Conservation (phyloP, 2,888 invertebrate species). For the Metellina segmentata region DNA sequence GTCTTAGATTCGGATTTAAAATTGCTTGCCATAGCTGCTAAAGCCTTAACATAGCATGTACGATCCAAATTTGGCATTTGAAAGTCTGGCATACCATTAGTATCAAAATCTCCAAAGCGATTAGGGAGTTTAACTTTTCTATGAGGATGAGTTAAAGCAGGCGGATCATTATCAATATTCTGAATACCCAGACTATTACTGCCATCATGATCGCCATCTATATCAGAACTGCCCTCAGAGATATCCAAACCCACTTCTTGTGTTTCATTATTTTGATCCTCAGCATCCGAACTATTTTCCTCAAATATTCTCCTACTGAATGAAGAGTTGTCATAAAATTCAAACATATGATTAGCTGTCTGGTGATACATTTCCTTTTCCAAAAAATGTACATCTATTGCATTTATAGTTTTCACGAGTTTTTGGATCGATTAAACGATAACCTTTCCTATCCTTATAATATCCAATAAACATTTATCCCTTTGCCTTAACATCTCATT, state of each 20-base stretch:
- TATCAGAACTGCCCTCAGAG: too few species aligned
- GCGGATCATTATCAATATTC: not conserved
- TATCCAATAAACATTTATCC: conserved; percentile 37
- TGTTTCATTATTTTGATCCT: too few species aligned
- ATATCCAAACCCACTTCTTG: too few species aligned
- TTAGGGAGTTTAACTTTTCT: not conserved
- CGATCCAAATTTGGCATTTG: conserved; percentile 35
- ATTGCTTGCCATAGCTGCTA: not conserved
- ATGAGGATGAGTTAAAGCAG: not conserved
- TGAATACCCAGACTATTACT: not conserved
- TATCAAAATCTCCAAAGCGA: not conserved
- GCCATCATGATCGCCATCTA: not conserved
- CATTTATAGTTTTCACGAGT: not conserved
- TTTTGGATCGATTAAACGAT: conserved; percentile 10
- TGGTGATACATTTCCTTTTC: conserved; percentile 30
- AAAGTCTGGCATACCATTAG: not conserved
- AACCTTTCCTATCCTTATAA: conserved; percentile 40
- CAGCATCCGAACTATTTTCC: not conserved
- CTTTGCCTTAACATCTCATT: conserved; percentile 20
- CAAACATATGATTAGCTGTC: not conserved
- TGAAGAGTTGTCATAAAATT: conserved; percentile 15
- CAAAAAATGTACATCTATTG: conserved; percentile 27
- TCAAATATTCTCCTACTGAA: conserved; percentile 12
- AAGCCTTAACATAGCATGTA: not conserved
- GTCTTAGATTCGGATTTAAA: conserved; percentile 48